Evolutionary conservation across 64 coral and sea anemone species (phyloP), one percentile per base, ranked within the genome.

Genomic region (Catalaphyllia jardinei): DNA sequence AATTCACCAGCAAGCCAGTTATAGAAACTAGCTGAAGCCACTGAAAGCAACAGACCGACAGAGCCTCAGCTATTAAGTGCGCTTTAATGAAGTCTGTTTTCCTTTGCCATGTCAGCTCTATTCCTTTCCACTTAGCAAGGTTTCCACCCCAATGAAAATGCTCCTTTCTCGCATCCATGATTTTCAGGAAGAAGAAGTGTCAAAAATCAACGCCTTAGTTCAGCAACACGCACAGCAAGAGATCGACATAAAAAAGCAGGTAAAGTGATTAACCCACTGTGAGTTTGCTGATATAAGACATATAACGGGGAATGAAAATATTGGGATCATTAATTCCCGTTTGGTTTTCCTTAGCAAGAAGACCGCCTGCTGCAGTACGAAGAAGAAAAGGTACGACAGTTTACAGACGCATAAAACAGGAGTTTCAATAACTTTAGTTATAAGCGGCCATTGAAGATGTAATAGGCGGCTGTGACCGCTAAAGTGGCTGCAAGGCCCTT

Each of bases 301-400:
- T 46, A 46, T 46, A 4, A 6, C 42, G 62, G 2, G 24, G 5
- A 9, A 8, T 65, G 18, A 0, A 62, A 65, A 24, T 65, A 8
- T 65, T 19, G 62, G 0, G 62, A 65, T 22, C 24, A 65, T 65
- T 65, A 62, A 62, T 62, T 22, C 4, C 62, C 4, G 20, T 65
- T 24, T 33, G 29, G 19, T 83, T 91, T 38, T 60, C 81, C 84
- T 20, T 17, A 95, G 93, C 87, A 80, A 38, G 89, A 95, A 67
- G 93, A 95, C 86, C 88, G 89, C 4, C 61, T 95, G 15, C 27
- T 67, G 10, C 93, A 91, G 3, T 87, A 67, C 77, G 93, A 95
- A 75, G 88, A 87, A 18, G 89, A 91, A 49, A 95, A 91, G 89
- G 93, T 94, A 86, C 1, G 54, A 12, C 0, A 57, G 15, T 14